Evolutionary conservation across 2,797 vertebrate genomes (phyloP).

Genomic region (Siniperca obscura): DNA sequence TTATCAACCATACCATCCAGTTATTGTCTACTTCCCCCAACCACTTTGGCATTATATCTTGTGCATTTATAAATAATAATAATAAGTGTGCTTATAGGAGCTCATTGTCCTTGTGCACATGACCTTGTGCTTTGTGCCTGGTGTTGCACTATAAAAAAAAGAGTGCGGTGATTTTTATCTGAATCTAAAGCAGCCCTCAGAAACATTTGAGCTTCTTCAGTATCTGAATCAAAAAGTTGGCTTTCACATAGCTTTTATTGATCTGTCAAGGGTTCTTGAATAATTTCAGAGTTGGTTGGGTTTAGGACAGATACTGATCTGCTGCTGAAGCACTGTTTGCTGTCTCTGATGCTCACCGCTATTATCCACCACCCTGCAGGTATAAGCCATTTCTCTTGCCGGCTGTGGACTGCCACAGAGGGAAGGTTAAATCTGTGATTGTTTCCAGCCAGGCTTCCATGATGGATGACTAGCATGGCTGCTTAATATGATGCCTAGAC

Average conservation of each 20-base stretch:
- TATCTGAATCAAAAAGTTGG: constrained; percentile 42
- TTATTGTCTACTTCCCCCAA: not conserved
- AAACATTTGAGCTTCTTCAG: constrained; percentile 22
- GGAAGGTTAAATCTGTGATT: constrained; percentile 75
- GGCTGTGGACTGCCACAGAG: constrained; percentile 62
- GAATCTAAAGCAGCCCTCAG: constrained; percentile 32
- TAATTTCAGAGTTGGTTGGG: constrained; percentile 65
- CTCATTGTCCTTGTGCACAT: constrained; percentile 19
- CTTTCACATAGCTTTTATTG: constrained; percentile 48
- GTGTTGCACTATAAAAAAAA: constrained; percentile 12
- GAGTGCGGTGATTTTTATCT: constrained; percentile 17
- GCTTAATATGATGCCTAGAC: constrained; percentile 69
- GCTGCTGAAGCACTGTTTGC: constrained; percentile 57
- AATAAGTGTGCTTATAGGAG: not conserved
- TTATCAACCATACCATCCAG: not conserved
- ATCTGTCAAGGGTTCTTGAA: constrained; percentile 51
- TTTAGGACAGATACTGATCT: constrained; percentile 51
- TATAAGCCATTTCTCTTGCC: constrained; percentile 71
- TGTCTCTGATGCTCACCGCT: constrained; percentile 62
- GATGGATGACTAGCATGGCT: constrained; percentile 76
- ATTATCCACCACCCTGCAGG: constrained; percentile 73
- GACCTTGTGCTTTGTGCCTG: not conserved
- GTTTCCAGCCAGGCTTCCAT: constrained; percentile 69
- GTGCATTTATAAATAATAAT: not conserved
- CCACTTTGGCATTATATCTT: not conserved